Evolutionary conservation across 2,113 vertebrate genomes (phyloP).

Genomic region (Tretioscincus oriximinensis): DNA sequence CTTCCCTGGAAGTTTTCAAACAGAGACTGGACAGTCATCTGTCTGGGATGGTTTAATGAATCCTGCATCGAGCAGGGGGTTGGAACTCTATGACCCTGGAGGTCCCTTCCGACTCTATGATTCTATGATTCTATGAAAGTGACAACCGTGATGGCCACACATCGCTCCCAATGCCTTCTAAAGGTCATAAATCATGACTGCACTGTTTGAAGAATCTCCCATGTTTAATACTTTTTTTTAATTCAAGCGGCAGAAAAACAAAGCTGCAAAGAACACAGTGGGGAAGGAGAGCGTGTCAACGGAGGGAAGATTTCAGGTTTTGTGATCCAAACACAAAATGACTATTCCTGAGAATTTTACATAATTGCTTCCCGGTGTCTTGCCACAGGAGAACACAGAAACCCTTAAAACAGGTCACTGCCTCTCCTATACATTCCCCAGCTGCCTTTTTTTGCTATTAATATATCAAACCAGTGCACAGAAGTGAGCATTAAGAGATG

Average conservation of each 20-base stretch:
- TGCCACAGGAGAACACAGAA: neutral
- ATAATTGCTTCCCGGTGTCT: conserved; percentile 12
- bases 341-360: neutral
- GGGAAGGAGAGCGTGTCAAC: neutral
- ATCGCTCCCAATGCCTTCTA: neutral
- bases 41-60: too few relatives aligned
- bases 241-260: neutral
- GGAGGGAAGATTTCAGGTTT: neutral
- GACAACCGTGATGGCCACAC: neutral
- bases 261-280: neutral
- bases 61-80: too few relatives aligned
- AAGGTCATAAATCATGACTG: neutral
- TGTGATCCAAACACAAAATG: neutral
- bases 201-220: neutral
- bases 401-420: conserved; percentile 4
- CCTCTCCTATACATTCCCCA: neutral
- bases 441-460: conserved; percentile 7
- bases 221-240: neutral
- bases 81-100: too few relatives aligned
- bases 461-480: neutral
- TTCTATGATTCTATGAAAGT: too few relatives aligned
- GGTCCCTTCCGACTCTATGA: too few relatives aligned
- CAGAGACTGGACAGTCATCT: too few relatives aligned
- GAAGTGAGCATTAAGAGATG: neutral
- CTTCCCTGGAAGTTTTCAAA: too few relatives aligned